Base-by-base conservation (phyloP, 2,113 vertebrate species). In the Chamaea fasciata region DNA sequence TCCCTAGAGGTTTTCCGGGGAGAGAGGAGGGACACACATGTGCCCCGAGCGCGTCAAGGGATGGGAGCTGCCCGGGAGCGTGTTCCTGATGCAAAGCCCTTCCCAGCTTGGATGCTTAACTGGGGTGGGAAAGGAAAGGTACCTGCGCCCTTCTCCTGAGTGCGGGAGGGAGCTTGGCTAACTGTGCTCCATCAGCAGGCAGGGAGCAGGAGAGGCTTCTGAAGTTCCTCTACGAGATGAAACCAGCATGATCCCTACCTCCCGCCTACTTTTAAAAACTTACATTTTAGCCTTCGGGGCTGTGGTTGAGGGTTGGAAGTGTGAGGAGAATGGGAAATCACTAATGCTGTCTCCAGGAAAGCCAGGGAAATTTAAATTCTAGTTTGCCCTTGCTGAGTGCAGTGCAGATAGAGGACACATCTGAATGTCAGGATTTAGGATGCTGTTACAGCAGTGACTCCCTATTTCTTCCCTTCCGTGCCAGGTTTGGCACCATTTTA, bases 101-200 rank as follows among this genome's bases (percentile, higher is more conserved):
- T 37, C 37, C 3, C 17, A 22, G 18, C 56, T 15, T 33, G 55
- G 31, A 7, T 52, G 44, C 17, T 68, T 27, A 4, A 35, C 21
- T 13, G 31, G 31, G 27, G 6, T 47, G 39, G 52, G 28, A 27
- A 73, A 9, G 60, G 68, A 46, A 23, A 33, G 17, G 26, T 3
- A 2, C 33, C 33, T 9, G 8, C 2, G 4, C 3, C 16, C 14
- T 6, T n/a, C 13, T 37, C 13, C 35, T 13, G 50, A n/a, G 13
- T 4, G 28, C 19, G 3, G 33, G 28, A 33, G 37, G 37, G 22
- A 35, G 41, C 24, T 15, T 33, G 31, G 50, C 53, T 74, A 23
- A 11, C 46, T 13, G 14, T 5, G 59, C 59, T 85, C 24, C 41
- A 14, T 35, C 59, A 27, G 59, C 60, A 20, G n/a, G 18, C 62